Evolutionary conservation across 2,797 vertebrate genomes (phyloP).

Genomic region (Rhinoraja longicauda): DNA sequence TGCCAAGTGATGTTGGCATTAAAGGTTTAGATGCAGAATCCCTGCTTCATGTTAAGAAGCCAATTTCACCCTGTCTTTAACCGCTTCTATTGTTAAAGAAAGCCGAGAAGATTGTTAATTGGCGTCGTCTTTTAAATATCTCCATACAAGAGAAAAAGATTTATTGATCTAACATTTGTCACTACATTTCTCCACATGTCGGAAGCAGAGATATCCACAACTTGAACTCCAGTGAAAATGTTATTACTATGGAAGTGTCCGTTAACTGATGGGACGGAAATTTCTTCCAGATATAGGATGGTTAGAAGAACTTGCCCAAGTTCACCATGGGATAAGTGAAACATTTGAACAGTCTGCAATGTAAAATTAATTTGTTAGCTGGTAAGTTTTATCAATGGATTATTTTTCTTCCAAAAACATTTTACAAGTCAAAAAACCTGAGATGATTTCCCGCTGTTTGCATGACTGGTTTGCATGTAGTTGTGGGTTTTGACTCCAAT

Average conservation of each 20-base stretch:
- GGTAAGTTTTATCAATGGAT: conserved; percentile 14
- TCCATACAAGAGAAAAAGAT: conserved; percentile 14
- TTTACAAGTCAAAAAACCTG: background rate
- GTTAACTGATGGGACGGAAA: background rate
- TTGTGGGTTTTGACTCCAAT: background rate
- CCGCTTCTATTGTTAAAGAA: background rate
- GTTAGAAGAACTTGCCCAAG: conserved; percentile 27
- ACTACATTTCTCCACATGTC: background rate
- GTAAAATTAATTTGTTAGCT: conserved; percentile 30
- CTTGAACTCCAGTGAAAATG: conserved; percentile 20
- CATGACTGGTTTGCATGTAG: background rate
- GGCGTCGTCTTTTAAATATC: background rate
- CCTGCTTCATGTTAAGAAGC: background rate
- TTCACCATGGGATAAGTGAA: background rate
- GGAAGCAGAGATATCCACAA: background rate
- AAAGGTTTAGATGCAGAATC: background rate
- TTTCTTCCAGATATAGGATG: background rate
- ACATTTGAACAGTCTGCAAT: background rate
- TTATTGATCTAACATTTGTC: conserved; percentile 32
- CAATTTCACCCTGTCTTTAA: background rate
- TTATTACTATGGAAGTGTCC: conserved; percentile 20
- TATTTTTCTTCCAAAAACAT: background rate
- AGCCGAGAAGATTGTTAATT: background rate
- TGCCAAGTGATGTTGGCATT: no score
- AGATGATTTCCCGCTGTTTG: background rate